Percentiles rank a stretch among this genome's conserved stretches.
phyloP scores from a whole-genome alignment of 2,888 invertebrate genomes.

The Cyrtodaria siliqua region DNA sequence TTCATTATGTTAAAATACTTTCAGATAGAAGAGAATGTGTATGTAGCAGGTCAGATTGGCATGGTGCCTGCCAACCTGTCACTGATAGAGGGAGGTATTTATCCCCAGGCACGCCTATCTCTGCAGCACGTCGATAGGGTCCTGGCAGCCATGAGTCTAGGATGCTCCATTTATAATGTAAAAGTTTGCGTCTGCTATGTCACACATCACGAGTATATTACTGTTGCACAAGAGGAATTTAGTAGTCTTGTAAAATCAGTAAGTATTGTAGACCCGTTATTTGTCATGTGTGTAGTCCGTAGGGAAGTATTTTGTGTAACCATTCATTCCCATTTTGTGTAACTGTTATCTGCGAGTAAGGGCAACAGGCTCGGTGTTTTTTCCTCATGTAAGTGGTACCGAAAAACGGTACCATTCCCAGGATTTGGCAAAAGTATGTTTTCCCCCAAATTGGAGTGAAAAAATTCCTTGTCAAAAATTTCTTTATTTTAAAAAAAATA shows the following conservation, averaged over 20 bases:
- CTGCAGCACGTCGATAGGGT: slow-evolving; percentile 94
- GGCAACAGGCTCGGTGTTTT: no score
- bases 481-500: no score
- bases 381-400: no score
- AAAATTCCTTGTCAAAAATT: no score
- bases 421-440: no score
- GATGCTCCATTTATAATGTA: slow-evolving; percentile 92
- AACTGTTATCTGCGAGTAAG: no score
- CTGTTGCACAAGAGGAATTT: slow-evolving; percentile 93
- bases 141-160: slow-evolving; percentile 91
- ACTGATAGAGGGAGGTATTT: slow-evolving; percentile 91
- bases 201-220: slow-evolving; percentile 90
- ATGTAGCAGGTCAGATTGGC: slow-evolving; percentile 96
- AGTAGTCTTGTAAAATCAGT: slow-evolving; percentile 86
- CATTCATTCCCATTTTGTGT: no score
- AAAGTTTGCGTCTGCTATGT: slow-evolving; percentile 96
- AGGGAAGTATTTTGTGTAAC: no score
- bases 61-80: slow-evolving; percentile 93
- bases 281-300: no score
- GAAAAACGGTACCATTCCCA: no score
- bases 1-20: slow-evolving; percentile 34
- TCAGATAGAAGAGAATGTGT: slow-evolving; percentile 93
- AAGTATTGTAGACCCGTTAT: neutral
- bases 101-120: slow-evolving; percentile 92
- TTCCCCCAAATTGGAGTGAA: no score